Conservation (phyloP, 2,797 vertebrate species). For the Chelonia mydas region DNA sequence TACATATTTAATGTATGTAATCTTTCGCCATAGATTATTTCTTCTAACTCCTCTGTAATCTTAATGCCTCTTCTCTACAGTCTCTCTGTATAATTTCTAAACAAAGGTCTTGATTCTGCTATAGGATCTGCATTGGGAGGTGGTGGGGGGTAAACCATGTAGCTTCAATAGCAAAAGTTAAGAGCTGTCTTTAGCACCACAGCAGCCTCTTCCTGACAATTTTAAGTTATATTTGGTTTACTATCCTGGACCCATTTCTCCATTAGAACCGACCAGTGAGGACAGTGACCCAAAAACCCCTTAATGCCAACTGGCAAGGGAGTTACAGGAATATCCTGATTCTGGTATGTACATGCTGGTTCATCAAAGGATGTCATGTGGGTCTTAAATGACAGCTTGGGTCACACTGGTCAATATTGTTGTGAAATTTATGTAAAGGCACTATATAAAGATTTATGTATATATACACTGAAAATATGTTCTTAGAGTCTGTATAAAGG, state of each 20-base stretch:
- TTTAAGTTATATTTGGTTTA: background rate
- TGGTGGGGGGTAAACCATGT: no score
- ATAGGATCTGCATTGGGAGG: no score
- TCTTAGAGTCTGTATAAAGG: background rate
- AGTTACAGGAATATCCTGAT: background rate
- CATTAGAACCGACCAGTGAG: background rate
- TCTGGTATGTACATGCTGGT: background rate
- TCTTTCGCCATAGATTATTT: background rate
- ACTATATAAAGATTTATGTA: background rate
- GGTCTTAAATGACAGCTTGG: background rate
- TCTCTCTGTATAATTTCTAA: background rate
- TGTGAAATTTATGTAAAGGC: background rate
- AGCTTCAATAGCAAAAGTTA: no score
- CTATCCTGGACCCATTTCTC: background rate
- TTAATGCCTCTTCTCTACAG: background rate
- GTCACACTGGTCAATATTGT: background rate
- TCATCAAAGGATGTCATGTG: background rate
- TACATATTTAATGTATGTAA: background rate
- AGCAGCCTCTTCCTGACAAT: background rate
- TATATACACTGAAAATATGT: background rate
- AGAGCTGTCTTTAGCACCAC: background rate
- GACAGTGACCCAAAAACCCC: background rate
- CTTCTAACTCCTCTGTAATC: background rate
- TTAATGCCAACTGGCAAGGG: background rate
- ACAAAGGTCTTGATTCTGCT: background rate